Percentiles rank a stretch among this genome's conserved stretches.
Evolutionary conservation across 2,888 invertebrate species (phyloP).

Genomic region (Orthonevra nobilis): DNA sequence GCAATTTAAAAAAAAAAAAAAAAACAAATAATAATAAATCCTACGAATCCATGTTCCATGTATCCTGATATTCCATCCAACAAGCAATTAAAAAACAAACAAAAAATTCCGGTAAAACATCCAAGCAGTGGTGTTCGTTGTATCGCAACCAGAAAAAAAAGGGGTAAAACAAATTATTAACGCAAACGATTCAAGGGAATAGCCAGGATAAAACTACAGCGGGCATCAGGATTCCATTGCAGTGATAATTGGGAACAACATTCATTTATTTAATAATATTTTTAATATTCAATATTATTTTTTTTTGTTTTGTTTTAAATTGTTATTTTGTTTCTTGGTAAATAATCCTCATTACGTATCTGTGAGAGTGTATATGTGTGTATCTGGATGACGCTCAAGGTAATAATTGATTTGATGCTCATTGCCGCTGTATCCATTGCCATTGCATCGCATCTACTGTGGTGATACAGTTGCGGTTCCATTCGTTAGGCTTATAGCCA

Average conservation of each 20-base stretch:
- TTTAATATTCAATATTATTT: constrained; percentile 23
- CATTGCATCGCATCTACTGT: constrained; percentile 57
- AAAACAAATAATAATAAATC: constrained; percentile 6
- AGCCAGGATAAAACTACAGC: constrained; percentile 49
- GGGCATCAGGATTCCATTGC: constrained; percentile 65
- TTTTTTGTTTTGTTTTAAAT: constrained; percentile 10
- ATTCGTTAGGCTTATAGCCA: constrained; percentile 77
- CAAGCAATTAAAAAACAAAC: constrained; percentile 58
- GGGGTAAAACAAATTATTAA: constrained; percentile 35
- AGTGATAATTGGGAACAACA: constrained; percentile 69
- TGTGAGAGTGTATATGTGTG: constrained; percentile 37
- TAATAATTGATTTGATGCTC: constrained; percentile 34
- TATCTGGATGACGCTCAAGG: constrained; percentile 8
- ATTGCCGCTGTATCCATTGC: neutral
- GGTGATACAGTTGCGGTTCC: constrained; percentile 74
- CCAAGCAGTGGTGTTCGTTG: constrained; percentile 50
- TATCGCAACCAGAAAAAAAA: constrained; percentile 25
- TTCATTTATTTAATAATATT: constrained; percentile 67
- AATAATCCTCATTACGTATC: constrained; percentile 65
- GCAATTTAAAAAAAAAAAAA: constrained; percentile 44
- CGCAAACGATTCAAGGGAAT: constrained; percentile 34
- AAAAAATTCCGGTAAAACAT: constrained; percentile 7
- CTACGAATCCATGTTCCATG: constrained; percentile 12
- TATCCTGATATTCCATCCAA: constrained; percentile 50
- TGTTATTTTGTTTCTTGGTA: neutral